These are phyloP conservation scores for Malurus alboscapulatus DNA, from an alignment of 2,113 vertebrate species.

Conservation along the genomic window DNA sequence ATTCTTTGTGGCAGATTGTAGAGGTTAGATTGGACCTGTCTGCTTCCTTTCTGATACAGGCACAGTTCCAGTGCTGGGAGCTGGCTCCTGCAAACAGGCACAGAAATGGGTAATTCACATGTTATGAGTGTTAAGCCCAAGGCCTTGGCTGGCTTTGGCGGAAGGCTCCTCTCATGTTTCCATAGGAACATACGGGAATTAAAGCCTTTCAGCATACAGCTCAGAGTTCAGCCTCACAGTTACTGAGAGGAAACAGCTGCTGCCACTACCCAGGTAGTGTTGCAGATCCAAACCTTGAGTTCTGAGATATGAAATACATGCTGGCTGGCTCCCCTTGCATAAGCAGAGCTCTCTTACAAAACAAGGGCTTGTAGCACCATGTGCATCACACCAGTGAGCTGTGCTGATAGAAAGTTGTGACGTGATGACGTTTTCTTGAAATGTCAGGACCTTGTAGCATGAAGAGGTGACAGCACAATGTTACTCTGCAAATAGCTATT, in stretches of 20 bases:
- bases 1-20: not conserved
- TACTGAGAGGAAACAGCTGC: conserved; percentile 35
- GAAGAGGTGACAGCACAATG: not conserved
- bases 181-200: conserved; percentile 48
- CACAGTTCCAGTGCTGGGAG: not conserved
- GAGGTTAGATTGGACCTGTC: conserved; percentile 16
- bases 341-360: not conserved
- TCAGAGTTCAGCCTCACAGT: conserved; percentile 12
- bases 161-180: conserved; percentile 19
- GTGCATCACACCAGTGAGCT: not conserved
- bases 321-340: not conserved
- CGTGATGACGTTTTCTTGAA: not conserved
- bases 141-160: not conserved
- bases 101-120: not conserved
- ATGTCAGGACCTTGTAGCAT: not conserved
- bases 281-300: not conserved
- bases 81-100: not conserved
- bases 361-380: not conserved
- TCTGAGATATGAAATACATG: not conserved
- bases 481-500: not conserved
- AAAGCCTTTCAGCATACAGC: not conserved
- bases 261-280: not conserved
- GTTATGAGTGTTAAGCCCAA: not conserved
- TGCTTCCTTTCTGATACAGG: not conserved
- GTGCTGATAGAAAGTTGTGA: not conserved